Evolutionary conservation across 2,888 invertebrate genomes (phyloP).

Genomic region (Morpho achilles): DNA sequence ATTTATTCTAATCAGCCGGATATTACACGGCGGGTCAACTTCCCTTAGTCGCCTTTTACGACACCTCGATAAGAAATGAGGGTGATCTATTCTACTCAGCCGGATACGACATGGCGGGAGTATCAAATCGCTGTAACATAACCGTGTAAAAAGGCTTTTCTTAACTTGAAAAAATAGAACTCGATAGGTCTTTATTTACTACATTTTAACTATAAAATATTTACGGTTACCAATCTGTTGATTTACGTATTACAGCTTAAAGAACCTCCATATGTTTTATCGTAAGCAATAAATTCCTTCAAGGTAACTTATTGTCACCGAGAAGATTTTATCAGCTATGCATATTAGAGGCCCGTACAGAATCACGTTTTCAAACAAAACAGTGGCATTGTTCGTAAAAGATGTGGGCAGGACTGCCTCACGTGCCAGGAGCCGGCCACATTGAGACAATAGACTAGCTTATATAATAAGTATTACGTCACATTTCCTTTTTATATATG

Average conservation of each 20-base stretch:
- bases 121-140: no score
- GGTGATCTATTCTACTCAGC: no score
- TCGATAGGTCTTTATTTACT: no score
- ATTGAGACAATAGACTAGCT: constrained; percentile 18
- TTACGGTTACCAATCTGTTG: background rate
- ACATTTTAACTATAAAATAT: no score
- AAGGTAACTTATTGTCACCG: constrained; percentile 41
- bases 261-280: constrained; percentile 17
- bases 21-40: no score
- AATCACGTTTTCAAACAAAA: constrained; percentile 54
- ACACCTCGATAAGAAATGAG: no score
- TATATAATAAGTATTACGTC: constrained; percentile 17
- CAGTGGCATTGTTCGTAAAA: constrained; percentile 56
- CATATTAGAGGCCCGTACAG: constrained; percentile 46
- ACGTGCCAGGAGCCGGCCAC: constrained; percentile 47
- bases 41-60: no score
- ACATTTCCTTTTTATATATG: constrained; percentile 7
- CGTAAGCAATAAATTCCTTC: constrained; percentile 34
- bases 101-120: no score
- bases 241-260: background rate
- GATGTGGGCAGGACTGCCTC: constrained; percentile 45
- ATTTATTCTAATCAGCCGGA: no score
- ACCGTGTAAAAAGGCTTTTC: no score
- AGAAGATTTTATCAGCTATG: constrained; percentile 50
- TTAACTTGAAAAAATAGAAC: no score